These are phyloP conservation scores for Rallus limicola DNA, from an alignment of 2,113 vertebrate species.

Conservation along the genomic window DNA sequence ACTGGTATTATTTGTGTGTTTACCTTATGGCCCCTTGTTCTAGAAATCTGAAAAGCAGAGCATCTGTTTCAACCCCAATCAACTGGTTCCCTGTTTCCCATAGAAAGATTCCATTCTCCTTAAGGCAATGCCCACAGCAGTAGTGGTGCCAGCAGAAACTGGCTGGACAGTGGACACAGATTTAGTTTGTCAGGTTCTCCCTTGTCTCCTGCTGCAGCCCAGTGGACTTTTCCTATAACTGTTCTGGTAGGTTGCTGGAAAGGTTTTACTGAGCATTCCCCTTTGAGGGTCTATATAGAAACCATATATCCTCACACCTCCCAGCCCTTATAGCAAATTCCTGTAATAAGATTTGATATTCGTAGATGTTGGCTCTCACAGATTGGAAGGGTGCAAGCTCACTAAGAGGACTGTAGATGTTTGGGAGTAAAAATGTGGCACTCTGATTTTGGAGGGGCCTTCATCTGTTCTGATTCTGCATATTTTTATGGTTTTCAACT, in stretches of 20 bases:
- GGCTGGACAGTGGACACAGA: not conserved
- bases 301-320: not conserved
- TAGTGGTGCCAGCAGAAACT: not conserved
- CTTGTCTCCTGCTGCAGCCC: not conserved
- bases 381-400: not conserved
- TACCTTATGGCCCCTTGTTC: fast-evolving
- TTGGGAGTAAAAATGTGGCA: not conserved
- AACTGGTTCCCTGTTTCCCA: fast-evolving
- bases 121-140: not conserved
- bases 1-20: not conserved
- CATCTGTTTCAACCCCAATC: not conserved
- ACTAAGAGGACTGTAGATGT: not conserved
- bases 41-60: not conserved
- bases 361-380: not conserved
- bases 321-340: not conserved
- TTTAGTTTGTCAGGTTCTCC: not conserved
- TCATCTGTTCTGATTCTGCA: not conserved
- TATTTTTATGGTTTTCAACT: not conserved
- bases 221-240: not conserved
- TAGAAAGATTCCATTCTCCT: not conserved
- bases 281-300: not conserved
- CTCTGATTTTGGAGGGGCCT: not conserved
- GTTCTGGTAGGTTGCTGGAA: not conserved
- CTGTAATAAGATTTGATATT: not conserved
- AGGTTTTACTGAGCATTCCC: not conserved